phyloP scores from a whole-genome alignment of 2,797 vertebrate species.

The Leptoclinus maculatus region DNA sequence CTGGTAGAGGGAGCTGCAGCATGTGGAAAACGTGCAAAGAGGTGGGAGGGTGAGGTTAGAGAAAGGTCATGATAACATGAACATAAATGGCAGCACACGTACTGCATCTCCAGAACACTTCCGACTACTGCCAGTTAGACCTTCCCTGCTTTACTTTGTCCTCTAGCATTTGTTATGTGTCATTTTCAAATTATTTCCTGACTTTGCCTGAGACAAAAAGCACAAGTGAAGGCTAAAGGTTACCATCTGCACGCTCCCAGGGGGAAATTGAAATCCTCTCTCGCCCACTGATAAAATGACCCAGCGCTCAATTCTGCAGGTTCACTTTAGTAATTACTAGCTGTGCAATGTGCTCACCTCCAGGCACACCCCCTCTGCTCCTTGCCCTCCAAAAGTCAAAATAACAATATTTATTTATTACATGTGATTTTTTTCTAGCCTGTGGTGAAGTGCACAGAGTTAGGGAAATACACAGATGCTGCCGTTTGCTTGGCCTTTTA shows the following conservation, averaged over 20 bases:
- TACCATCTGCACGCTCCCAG: conserved; percentile 34
- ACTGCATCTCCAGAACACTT: not conserved
- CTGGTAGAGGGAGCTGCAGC: not conserved
- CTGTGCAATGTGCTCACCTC: conserved; percentile 28
- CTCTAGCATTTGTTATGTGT: conserved; percentile 54
- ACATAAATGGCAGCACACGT: not conserved
- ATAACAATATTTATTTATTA: conserved; percentile 25
- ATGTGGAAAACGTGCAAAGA: not conserved
- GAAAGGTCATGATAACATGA: not conserved
- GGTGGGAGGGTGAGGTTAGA: conserved; percentile 12
- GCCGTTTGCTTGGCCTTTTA: conserved; percentile 9
- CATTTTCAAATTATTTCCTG: conserved; percentile 73
- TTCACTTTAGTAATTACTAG: conserved; percentile 50
- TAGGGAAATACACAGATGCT: conserved; percentile 9
- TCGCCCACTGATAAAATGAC: conserved; percentile 43
- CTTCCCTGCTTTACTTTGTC: conserved; percentile 22
- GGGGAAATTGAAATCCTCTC: conserved; percentile 44
- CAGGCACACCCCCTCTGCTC: conserved; percentile 8
- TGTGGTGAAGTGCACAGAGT: conserved; percentile 11
- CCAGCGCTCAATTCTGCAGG: conserved; percentile 30
- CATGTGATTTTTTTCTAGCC: conserved; percentile 9
- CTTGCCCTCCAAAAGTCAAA: conserved; percentile 11
- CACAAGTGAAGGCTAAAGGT: conserved; percentile 54
- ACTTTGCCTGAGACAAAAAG: conserved; percentile 77
- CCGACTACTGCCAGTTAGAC: not conserved